phyloP scores from a whole-genome alignment of 2,113 vertebrate species.

The Megaptera novaeangliae region DNA sequence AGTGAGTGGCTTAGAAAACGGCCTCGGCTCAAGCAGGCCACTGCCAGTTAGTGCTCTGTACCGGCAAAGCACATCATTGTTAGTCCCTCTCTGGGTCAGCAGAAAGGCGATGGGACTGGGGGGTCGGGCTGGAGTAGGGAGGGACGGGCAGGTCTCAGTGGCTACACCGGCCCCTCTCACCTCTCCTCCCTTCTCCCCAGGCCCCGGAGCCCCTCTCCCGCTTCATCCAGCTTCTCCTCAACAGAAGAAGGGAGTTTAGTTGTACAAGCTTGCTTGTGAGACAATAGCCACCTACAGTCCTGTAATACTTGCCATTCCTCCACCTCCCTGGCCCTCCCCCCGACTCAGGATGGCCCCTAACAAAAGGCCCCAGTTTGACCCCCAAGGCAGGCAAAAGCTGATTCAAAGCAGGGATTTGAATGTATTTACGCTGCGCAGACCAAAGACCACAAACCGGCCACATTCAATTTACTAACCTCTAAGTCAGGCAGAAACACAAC shows the following conservation, averaged over 20 bases:
- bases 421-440: conserved; percentile 16
- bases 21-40: conserved; percentile 16
- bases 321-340: not conserved
- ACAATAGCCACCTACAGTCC: not conserved
- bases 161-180: not conserved
- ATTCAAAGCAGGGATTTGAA: conserved; percentile 51
- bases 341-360: not conserved
- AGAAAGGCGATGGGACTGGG: not conserved
- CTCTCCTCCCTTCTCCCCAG: not conserved
- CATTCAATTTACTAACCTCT: not conserved
- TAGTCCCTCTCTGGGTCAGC: conserved; percentile 50
- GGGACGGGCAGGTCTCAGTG: not conserved
- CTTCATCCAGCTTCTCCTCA: not conserved
- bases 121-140: not conserved
- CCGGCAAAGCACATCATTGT: not conserved
- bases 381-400: not conserved
- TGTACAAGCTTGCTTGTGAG: not conserved
- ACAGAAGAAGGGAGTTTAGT: not conserved
- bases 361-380: conserved; percentile 42
- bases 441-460: not conserved
- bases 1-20: conserved; percentile 55
- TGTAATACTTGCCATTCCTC: not conserved
- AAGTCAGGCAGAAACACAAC: not conserved
- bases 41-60: conserved; percentile 2
- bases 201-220: not conserved